Evolutionary conservation across 2,113 vertebrate genomes (phyloP).

Genomic region (Columba janthina): DNA sequence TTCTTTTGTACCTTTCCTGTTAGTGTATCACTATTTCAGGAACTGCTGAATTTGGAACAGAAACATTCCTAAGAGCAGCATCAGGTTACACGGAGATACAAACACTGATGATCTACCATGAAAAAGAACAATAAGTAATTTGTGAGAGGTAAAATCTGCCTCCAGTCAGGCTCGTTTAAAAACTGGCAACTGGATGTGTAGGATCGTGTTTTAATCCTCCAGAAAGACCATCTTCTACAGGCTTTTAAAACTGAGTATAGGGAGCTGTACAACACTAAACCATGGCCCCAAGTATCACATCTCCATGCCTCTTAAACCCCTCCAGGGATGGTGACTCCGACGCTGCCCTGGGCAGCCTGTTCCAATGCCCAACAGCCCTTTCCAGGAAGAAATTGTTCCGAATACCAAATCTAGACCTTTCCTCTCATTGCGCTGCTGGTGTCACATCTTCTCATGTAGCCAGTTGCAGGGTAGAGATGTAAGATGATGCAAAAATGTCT

Average conservation of each 20-base stretch:
- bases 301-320: too few relatives aligned
- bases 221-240: background rate
- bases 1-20: background rate
- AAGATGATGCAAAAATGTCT: background rate
- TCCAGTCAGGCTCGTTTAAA: background rate
- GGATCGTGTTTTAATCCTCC: background rate
- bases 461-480: rapidly evolving
- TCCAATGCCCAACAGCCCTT: too few relatives aligned
- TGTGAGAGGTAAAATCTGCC: background rate
- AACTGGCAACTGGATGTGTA: rapidly evolving
- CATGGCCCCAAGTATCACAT: too few relatives aligned
- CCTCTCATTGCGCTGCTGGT: background rate
- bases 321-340: too few relatives aligned
- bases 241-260: background rate
- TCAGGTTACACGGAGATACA: background rate
- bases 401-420: too few relatives aligned
- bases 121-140: background rate
- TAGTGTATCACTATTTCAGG: background rate
- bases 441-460: rapidly evolving
- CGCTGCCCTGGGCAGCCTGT: too few relatives aligned
- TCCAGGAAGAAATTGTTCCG: too few relatives aligned
- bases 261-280: background rate
- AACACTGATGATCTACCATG: background rate
- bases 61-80: background rate
- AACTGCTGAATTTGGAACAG: background rate